Percentiles rank a stretch among this genome's conserved stretches.
These are phyloP conservation scores for Polydrusus pterygomalis DNA, from an alignment of 2,888 invertebrate genomes.

Conservation along the genomic window DNA sequence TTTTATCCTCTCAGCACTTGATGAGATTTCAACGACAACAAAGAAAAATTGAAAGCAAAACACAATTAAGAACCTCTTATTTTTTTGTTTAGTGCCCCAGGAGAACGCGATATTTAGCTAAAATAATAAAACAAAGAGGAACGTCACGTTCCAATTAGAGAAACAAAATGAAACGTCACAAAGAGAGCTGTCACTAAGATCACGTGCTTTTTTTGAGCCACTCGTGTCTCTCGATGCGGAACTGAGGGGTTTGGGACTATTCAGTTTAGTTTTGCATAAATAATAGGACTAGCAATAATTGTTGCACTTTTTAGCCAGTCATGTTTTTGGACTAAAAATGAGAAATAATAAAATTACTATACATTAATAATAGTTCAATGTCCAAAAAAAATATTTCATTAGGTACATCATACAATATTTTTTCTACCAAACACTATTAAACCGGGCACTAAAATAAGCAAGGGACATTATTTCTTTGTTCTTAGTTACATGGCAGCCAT, in stretches of 20 bases:
- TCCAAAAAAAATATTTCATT: no score
- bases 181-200: constrained; percentile 56
- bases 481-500: no score
- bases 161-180: constrained; percentile 62
- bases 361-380: no score
- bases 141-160: constrained; percentile 66
- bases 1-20: constrained; percentile 45
- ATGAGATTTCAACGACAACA: constrained; percentile 55
- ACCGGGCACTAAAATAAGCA: no score
- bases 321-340: no score
- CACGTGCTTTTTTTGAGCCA: constrained; percentile 53
- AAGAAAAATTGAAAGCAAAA: constrained; percentile 56
- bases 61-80: constrained; percentile 60
- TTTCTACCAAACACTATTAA: no score
- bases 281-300: constrained; percentile 5
- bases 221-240: constrained; percentile 43
- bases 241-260: constrained; percentile 30
- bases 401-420: no score
- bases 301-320: no score
- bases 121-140: constrained; percentile 64
- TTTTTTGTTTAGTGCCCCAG: constrained; percentile 62
- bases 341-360: no score
- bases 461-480: no score
- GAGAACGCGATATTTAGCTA: constrained; percentile 65
- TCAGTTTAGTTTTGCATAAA: constrained; percentile 4